Base-by-base conservation (phyloP, 2,113 vertebrate species). In the Pogona vitticeps region DNA sequence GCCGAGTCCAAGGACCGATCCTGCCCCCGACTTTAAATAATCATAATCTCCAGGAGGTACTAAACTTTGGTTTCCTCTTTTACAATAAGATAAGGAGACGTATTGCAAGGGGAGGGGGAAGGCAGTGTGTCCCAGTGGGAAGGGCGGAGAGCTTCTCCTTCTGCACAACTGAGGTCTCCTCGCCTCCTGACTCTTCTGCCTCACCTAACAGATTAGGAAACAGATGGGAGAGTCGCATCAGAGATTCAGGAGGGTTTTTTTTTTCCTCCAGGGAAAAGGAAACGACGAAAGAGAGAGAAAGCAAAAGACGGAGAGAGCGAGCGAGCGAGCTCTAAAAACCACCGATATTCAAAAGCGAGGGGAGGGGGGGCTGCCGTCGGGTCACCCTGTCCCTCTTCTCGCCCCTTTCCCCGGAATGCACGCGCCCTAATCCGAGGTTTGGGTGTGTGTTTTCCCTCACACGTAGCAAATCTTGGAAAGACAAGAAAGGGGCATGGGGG, bases 201-300 rank as follows among this genome's bases (percentile, higher is more conserved):
- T 79, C 82, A 85, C 92, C 84, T 90, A 42, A 20, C 56, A 86
- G 76, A 84, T 91, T 87, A 85, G 93, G 90, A 93, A 87, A 83
- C 84, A 90, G 92, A 88, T 88, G 76, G 15, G n/a, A 68, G 86
- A 88, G 89, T 80, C 84, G 18, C 63, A 67, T 1, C 77, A 77
- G 88, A 87, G 88, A 89, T 73, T 82, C 83, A 76, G 86, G 85
- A 61, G 40, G 1, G 28, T 82, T 77, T 28, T 68, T 28, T 28
- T 28, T 26, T 67, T 5, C 46, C 77, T 68, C 68, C 36, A 65
- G 85, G 78, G 85, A 82, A 33, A 26, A 75, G 78, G 82, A 36
- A 58, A 36, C 21, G 31, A 20, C 14, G 71, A 63, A 38, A n/a
- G 0, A 68, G 1, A 21, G 2, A 72, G 58, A 3, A 38, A 77